Evolutionary conservation across 2,888 invertebrate species (phyloP), one percentile per base, ranked within the genome.

Genomic region (Matsumyia berberina): DNA sequence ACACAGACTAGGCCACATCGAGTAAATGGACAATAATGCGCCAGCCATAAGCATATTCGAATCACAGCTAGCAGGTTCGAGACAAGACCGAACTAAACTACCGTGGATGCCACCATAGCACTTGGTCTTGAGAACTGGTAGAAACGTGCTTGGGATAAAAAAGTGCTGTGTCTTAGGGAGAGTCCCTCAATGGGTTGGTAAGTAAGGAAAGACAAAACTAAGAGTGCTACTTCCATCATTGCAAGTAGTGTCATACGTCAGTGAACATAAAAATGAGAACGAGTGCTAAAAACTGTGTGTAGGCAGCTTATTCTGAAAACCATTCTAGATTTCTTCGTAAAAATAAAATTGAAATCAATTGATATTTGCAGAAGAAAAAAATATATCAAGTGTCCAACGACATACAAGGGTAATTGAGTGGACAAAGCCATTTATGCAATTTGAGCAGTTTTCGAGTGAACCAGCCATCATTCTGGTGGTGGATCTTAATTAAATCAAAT

Each of bases 401-500:
- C 39, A 60, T 11, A 11, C 12, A 24, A 49, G 49, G 57, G 58
- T 49, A 70, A 70, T 49, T 70, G 70, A 57, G 15, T 29, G 37
- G 17, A 49, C 70, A 46, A 49, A 58, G 39, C 12, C 12, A 15
- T 17, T 49, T 9, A 39, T 24, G 49, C 58, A 49, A 33, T 58
- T 62, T 51, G 33, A 72, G 42, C 19, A 5, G 37, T 53, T 72
- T 72, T 53, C 15, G 60, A 72, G 72, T 62, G 51, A 72, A 39
- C 15, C 70, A 29, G 12, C 35, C 46, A 37, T 58, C n/a, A 17
- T 58, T 70, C 37, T 58, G 37, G 3, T 31, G 19, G 60, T 51
- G 31, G 42, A 15, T 51, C 60, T 72, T 62, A 53, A 62, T 62
- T 62, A 72, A 62, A 60, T 69, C 29, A 70, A 58, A 49, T 49